phyloP scores from a whole-genome alignment of 2,113 vertebrate species.

The Lepisosteus oculatus region DNA sequence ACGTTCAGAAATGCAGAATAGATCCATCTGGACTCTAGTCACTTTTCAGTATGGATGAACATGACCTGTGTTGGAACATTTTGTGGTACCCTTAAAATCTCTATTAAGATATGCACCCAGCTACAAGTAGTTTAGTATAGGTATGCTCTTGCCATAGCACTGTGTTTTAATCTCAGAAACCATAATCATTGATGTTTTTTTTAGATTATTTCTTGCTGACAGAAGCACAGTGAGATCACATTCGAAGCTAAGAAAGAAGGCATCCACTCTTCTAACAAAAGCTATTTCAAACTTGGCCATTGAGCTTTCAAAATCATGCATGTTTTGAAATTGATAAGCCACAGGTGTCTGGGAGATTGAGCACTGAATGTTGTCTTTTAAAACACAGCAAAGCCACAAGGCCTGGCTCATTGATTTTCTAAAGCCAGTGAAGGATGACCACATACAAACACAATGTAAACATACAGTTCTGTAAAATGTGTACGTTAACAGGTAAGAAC shows the following conservation, averaged over 20 bases:
- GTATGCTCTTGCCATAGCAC: too few relatives aligned
- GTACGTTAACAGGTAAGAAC: background rate
- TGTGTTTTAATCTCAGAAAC: too few relatives aligned
- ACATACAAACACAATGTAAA: background rate
- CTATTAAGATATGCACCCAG: too few relatives aligned
- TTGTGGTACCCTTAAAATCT: background rate
- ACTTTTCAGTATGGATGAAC: too few relatives aligned
- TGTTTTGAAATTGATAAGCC: background rate
- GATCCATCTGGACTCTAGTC: too few relatives aligned
- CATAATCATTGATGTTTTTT: too few relatives aligned
- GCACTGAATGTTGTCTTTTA: background rate
- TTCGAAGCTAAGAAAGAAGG: background rate
- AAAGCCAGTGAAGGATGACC: background rate
- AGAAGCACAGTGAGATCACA: too few relatives aligned
- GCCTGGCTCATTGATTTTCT: background rate
- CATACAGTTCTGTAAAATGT: background rate
- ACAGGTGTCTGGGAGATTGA: background rate
- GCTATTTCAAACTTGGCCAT: background rate
- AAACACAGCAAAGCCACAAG: background rate
- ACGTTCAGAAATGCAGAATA: background rate
- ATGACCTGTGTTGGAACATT: background rate
- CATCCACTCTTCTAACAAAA: background rate
- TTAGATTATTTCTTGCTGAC: too few relatives aligned
- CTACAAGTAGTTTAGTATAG: too few relatives aligned
- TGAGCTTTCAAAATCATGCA: background rate